Evolutionary conservation across 2,113 vertebrate genomes (phyloP), one percentile per base, ranked within the genome.

Genomic region (Dipodomys spectabilis): DNA sequence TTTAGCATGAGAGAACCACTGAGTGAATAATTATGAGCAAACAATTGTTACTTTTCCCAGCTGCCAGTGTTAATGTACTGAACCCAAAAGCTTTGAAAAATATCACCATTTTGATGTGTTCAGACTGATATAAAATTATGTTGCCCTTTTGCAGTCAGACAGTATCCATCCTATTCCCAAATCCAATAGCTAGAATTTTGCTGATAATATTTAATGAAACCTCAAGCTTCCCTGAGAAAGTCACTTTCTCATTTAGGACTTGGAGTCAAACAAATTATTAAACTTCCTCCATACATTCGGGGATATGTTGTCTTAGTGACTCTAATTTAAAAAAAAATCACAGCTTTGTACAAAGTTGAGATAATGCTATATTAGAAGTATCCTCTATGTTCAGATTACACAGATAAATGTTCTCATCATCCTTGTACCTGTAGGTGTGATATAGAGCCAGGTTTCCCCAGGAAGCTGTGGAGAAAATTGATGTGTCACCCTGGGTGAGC

Each of bases 21-120:
- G 39, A 78, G 19, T 75, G 65, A 90, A 64, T 79, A 94, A 64
- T 85, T 95, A 62, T 35, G 62, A 92, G n/a, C 5, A 84, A 92
- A 87, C 27, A 84, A 77, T 68, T 92, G 25, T 32, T 69, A 83
- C 39, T 65, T 45, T 84, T 83, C 23, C 44, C n/a, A 85, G 69
- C 15, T 86, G 65, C 44, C 90, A 64, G 15, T 84, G 44, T 2
- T 32, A 92, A 68, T 15, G 35, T 25, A 75, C 0, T 78, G n/a
- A 88, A 72, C 87, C 11, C 23, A 82, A 60, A 72, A 93, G 16
- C 45, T 79, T 49, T 85, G 65, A 95, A 57, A 62, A 72, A 22
- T 35, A 32, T 72, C 72, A 22, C 20, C 27, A 72, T 75, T 92
- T 79, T 68, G 12, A 15, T 39, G 45, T 19, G 53, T 53, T 77